phyloP scores from a whole-genome alignment of 2,113 vertebrate species.

The Naja naja region DNA sequence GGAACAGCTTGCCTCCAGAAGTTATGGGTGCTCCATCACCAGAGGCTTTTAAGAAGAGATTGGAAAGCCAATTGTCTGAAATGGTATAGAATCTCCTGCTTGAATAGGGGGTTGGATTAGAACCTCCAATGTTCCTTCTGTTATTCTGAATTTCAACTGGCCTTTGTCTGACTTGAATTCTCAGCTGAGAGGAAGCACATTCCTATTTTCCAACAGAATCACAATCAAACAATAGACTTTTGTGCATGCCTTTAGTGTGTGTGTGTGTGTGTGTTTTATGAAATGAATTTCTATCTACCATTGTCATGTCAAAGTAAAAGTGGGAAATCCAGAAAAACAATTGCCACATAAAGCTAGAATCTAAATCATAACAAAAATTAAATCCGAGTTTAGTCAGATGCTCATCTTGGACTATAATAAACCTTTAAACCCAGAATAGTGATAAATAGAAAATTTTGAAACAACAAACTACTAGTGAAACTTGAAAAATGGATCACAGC shows the following conservation, averaged over 20 bases:
- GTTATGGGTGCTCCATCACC: too few species aligned
- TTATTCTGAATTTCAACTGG: not conserved
- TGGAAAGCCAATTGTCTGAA: not conserved
- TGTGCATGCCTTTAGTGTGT: not conserved
- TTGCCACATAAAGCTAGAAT: not conserved
- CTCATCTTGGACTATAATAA: not conserved
- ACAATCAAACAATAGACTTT: not conserved
- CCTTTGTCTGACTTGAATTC: not conserved
- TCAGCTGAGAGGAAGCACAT: not conserved
- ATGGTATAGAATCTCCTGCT: not conserved
- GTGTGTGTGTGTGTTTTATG: not conserved
- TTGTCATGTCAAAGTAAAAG: not conserved
- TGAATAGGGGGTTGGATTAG: not conserved
- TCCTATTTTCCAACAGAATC: not conserved
- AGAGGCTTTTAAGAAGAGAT: not conserved
- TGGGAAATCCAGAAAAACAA: not conserved
- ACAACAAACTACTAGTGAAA: not conserved
- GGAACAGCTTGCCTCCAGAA: too few species aligned
- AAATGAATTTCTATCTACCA: not conserved
- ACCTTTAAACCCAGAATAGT: not conserved
- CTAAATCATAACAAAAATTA: not conserved
- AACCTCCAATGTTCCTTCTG: not conserved
- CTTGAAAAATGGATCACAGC: not conserved
- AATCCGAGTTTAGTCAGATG: not conserved
- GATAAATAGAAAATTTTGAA: not conserved